Conservation (phyloP, 2,888 invertebrate species). For the Zygaena filipendulae region DNA sequence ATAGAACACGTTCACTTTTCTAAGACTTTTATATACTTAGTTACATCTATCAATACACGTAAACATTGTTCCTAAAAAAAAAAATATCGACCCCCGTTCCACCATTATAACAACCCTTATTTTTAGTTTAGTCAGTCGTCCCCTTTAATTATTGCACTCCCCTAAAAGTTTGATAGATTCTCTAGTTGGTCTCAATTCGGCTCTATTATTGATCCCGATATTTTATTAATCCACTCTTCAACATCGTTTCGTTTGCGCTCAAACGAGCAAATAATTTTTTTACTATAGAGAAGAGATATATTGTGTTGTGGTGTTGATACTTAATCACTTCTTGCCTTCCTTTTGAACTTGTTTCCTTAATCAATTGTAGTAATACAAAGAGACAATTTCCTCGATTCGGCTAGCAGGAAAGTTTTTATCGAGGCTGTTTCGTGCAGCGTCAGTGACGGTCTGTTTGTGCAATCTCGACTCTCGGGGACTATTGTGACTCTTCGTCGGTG, state of each 20-base stretch:
- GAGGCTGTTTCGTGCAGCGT: conserved; percentile 28
- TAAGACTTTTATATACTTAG: too few relatives aligned
- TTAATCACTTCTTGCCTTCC: too few relatives aligned
- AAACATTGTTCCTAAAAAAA: conserved; percentile 20
- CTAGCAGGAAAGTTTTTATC: conserved; percentile 33
- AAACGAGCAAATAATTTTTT: too few relatives aligned
- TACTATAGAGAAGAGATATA: too few relatives aligned
- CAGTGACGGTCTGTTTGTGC: too few relatives aligned
- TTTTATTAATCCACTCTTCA: conserved; percentile 37
- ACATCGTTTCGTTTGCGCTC: too few relatives aligned
- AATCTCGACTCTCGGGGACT: too few relatives aligned
- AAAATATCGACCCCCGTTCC: conserved; percentile 58
- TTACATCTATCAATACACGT: too few relatives aligned
- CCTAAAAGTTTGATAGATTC: conserved; percentile 57
- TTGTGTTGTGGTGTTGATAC: too few relatives aligned
- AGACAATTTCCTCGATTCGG: conserved; percentile 29
- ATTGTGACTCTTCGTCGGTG: too few relatives aligned
- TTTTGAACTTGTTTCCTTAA: conserved; percentile 29
- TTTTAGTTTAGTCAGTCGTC: conserved; percentile 52
- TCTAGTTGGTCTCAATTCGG: conserved; percentile 38
- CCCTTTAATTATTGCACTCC: conserved; percentile 66
- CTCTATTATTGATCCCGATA: conserved; percentile 47
- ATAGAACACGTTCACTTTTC: conserved; percentile 1
- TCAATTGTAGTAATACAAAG: conserved; percentile 25
- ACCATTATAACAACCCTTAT: conserved; percentile 60